Evolutionary conservation across 2,113 vertebrate species (phyloP).

Genomic region (Anseranas semipalmata): DNA sequence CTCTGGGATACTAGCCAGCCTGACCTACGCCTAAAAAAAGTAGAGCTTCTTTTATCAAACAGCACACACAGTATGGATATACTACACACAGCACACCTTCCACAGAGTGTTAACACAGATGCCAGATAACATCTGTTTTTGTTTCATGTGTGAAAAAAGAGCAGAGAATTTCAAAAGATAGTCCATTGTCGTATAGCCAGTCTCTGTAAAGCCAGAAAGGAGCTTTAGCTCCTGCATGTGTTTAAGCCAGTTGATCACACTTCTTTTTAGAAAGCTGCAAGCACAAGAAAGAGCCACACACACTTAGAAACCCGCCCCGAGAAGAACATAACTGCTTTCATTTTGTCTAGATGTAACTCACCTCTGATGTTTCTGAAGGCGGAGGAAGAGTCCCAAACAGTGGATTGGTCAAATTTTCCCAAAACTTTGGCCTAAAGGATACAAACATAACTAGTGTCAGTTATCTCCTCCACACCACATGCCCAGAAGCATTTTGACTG

Average conservation of each 20-base stretch:
- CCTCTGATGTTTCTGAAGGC: constrained; percentile 91
- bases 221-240: background rate
- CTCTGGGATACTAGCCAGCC: background rate
- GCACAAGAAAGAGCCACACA: background rate
- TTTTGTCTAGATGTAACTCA: constrained; percentile 47
- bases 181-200: background rate
- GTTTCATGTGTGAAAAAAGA: background rate
- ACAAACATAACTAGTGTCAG: background rate
- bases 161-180: background rate
- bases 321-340: background rate
- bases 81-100: background rate
- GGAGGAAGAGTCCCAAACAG: constrained; percentile 89
- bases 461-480: background rate
- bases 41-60: background rate
- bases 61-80: background rate
- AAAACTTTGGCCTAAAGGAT: constrained; percentile 88
- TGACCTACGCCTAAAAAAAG: background rate
- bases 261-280: background rate
- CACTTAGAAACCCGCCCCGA: background rate
- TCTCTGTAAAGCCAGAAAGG: background rate
- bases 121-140: background rate
- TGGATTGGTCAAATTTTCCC: constrained; percentile 93
- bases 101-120: background rate
- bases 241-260: background rate
- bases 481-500: background rate